These are phyloP conservation scores for Delichon dasypus DNA, from an alignment of 2,797 vertebrate genomes.

Conservation along the genomic window DNA sequence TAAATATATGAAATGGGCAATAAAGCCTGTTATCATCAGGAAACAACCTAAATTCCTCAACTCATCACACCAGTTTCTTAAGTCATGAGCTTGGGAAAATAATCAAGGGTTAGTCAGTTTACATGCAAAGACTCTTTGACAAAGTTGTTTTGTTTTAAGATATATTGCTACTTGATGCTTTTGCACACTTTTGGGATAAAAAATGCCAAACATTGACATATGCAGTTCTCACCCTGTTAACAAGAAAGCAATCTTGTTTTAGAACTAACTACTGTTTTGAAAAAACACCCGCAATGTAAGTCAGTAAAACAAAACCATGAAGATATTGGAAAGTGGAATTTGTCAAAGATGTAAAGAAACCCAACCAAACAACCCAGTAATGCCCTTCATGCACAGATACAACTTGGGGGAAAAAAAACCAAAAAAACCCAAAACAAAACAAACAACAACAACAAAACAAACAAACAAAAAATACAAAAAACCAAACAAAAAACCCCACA, in stretches of 20 bases:
- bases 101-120: not conserved
- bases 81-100: not conserved
- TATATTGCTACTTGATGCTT: not conserved
- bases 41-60: not conserved
- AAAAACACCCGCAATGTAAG: not conserved
- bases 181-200: not conserved
- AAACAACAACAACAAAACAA: not conserved
- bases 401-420: not conserved
- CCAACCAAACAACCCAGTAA: not conserved
- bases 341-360: not conserved
- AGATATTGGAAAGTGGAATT: not conserved
- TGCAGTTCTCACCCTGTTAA: fast-evolving
- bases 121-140: not conserved
- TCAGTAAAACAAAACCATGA: not conserved
- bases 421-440: too few relatives aligned
- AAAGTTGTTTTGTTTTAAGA: not conserved
- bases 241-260: not conserved
- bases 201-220: not conserved
- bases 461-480: too few relatives aligned
- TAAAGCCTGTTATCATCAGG: not conserved
- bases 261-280: not conserved
- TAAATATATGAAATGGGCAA: not conserved
- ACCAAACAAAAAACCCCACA: too few relatives aligned
- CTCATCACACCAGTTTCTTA: not conserved
- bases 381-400: not conserved